Conservation (phyloP, 2,113 vertebrate genomes). For the Mormoops blainvillei region DNA sequence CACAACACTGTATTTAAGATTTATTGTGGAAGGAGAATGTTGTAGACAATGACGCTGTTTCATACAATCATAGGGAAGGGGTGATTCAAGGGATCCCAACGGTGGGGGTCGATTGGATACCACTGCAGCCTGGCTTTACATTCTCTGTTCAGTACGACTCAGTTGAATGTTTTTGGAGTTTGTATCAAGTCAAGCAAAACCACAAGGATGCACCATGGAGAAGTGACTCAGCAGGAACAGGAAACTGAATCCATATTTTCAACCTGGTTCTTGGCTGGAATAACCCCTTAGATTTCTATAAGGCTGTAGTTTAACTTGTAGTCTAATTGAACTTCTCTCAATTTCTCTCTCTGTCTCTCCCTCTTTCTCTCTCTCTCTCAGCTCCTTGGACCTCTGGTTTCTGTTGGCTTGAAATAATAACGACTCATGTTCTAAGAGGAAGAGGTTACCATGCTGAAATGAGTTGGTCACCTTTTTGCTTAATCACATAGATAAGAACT, state of each 20-base stretch:
- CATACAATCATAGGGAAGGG: neutral
- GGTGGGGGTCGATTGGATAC: neutral
- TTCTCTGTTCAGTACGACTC: neutral
- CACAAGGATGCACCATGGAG: neutral
- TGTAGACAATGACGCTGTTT: neutral
- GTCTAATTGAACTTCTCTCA: neutral
- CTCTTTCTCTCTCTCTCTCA: neutral
- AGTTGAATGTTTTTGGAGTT: neutral
- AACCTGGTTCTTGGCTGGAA: neutral
- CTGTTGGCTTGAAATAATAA: neutral
- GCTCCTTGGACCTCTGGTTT: neutral
- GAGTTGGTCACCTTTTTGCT: neutral
- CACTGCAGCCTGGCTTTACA: neutral
- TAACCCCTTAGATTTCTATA: neutral
- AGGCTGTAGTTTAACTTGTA: neutral
- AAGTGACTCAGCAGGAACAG: neutral
- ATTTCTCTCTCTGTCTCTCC: neutral
- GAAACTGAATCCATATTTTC: neutral
- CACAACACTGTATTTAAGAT: neutral
- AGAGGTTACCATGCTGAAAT: neutral
- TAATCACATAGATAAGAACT: neutral
- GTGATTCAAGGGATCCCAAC: neutral
- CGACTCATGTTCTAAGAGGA: neutral
- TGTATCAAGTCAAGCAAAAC: constrained; percentile 20
- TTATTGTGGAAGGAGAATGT: neutral